A percentile compares a stretch with the other conserved stretches of the same genome.
Evolutionary conservation across 2,113 vertebrate genomes (phyloP).

Genomic region (Bagarius yarrelli): DNA sequence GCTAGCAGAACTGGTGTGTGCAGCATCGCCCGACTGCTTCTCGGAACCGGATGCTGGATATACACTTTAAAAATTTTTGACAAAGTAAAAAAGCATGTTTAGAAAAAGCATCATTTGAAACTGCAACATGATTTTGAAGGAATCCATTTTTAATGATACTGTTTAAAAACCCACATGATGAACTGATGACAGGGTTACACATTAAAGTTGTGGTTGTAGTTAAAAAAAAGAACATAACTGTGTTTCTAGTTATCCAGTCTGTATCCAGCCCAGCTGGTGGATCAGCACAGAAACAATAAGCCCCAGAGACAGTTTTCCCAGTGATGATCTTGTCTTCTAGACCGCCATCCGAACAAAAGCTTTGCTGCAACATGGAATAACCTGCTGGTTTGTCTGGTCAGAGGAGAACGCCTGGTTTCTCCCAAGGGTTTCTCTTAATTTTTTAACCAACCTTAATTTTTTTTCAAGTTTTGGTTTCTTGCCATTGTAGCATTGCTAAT

Average conservation of each 20-base stretch:
- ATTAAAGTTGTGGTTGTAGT: neutral
- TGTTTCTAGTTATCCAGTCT: neutral
- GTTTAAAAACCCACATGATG: neutral
- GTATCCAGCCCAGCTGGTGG: no score
- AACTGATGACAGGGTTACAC: neutral
- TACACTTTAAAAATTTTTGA: neutral
- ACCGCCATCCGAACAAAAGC: no score
- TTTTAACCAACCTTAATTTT: no score
- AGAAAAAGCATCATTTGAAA: neutral
- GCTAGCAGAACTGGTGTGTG: neutral
- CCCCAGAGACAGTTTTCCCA: no score
- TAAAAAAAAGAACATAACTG: neutral
- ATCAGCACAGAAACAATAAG: no score
- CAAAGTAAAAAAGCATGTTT: neutral
- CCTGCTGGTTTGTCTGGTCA: no score
- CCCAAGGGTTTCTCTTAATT: no score
- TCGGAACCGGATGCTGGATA: neutral
- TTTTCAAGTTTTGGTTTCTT: no score
- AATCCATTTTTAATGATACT: neutral
- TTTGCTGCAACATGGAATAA: no score
- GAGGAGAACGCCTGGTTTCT: no score
- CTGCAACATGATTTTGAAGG: neutral
- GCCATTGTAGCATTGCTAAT: neutral
- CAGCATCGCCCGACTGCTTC: neutral
- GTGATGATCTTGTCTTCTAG: no score